Evolutionary conservation across 2,888 invertebrate species (phyloP).

Genomic region (Microplitis manilae): DNA sequence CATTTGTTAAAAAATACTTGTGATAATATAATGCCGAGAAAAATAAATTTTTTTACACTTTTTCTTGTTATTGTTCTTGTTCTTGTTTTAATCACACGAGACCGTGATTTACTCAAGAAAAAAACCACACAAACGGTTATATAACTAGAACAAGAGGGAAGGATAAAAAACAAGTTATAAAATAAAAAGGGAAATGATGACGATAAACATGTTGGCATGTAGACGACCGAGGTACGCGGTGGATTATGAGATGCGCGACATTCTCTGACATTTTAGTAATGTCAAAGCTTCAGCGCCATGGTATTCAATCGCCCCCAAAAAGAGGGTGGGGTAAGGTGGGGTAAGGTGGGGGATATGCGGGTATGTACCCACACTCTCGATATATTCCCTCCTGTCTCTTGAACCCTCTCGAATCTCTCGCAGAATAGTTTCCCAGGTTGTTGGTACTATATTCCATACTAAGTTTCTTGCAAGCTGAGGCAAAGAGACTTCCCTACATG

Average conservation of each 20-base stretch:
- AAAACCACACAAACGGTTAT: neutral
- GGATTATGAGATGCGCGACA: constrained; percentile 56
- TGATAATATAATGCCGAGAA: neutral
- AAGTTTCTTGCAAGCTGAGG: neutral
- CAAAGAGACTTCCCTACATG: neutral
- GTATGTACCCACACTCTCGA: neutral
- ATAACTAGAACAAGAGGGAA: neutral
- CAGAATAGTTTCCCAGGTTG: constrained; percentile 42
- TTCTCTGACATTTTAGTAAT: constrained; percentile 70
- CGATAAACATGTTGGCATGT: constrained; percentile 28
- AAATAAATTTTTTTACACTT: neutral
- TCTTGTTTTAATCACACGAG: neutral
- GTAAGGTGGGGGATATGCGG: constrained; percentile 40
- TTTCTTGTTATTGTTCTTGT: neutral
- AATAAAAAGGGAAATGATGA: neutral
- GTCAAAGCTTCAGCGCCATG: constrained; percentile 58
- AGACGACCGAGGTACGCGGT: constrained; percentile 26
- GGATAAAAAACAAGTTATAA: constrained; percentile 5
- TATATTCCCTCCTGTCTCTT: constrained; percentile 3
- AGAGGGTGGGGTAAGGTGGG: constrained; percentile 34
- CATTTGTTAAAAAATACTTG: constrained; percentile 1
- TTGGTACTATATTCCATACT: constrained; percentile 23
- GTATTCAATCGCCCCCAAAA: constrained; percentile 49
- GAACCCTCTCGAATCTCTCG: neutral
- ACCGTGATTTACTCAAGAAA: neutral